phyloP scores from a whole-genome alignment of 2,888 invertebrate species.

The Crocallis elinguaria region DNA sequence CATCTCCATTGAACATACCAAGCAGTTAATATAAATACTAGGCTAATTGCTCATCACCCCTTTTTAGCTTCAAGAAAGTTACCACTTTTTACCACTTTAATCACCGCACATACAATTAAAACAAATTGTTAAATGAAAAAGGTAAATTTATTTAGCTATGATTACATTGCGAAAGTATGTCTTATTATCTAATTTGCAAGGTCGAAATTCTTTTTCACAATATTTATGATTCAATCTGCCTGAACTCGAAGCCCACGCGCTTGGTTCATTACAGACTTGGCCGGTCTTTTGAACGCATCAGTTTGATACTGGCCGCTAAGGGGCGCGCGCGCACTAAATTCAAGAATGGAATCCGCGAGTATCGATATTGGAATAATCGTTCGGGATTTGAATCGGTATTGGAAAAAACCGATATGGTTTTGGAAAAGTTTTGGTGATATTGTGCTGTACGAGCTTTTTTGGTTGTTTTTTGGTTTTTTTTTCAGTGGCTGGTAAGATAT shows the following conservation, averaged over 20 bases:
- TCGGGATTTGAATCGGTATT: slow-evolving; percentile 15
- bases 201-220: slow-evolving; percentile 49
- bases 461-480: slow-evolving; percentile 20
- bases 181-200: slow-evolving; percentile 45
- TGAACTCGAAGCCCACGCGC: slow-evolving; percentile 62
- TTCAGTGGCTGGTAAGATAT: slow-evolving; percentile 25
- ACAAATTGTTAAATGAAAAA: slow-evolving; percentile 63
- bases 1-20: background rate
- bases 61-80: slow-evolving; percentile 39
- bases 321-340: slow-evolving; percentile 66
- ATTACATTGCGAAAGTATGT: slow-evolving; percentile 33
- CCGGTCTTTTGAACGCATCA: slow-evolving; percentile 64
- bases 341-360: slow-evolving; percentile 38
- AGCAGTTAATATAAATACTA: slow-evolving; percentile 19
- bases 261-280: slow-evolving; percentile 62
- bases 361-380: slow-evolving; percentile 21
- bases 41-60: slow-evolving; percentile 11
- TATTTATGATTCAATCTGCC: slow-evolving; percentile 57
- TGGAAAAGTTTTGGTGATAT: slow-evolving; percentile 25
- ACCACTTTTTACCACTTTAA: slow-evolving; percentile 42
- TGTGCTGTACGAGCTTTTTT: slow-evolving; percentile 17
- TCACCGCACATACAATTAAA: slow-evolving; percentile 50
- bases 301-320: slow-evolving; percentile 57
- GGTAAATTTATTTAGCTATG: slow-evolving; percentile 50
- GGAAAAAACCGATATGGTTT: slow-evolving; percentile 1